Evolutionary conservation across 2,113 vertebrate species (phyloP), one percentile per base, ranked within the genome.

Genomic region (Microtus ochrogaster): DNA sequence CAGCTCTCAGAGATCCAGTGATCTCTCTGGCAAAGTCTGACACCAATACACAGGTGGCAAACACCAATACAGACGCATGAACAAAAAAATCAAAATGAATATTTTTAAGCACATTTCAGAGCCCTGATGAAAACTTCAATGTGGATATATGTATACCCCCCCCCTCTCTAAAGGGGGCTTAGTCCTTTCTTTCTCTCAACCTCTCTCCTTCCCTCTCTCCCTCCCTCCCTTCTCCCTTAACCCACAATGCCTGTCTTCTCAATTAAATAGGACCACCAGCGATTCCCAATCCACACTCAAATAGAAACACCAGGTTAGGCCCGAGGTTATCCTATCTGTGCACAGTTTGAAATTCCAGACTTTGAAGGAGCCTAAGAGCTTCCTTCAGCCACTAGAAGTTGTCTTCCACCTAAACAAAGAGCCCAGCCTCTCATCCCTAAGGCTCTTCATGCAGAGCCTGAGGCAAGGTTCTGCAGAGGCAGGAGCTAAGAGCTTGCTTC

Each of bases 71-170:
- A 47, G 28, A 36, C 19, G 47, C 83, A 68, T 13, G 19, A 33
- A 49, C 22, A 49, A 13, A 68, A 68, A 49, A 33, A 47, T 41
- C 17, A 41, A 68, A 83, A 14, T 26, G 17, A 36, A 47, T 44
- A 24, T 16, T 85, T 44, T n/a, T 28, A 72, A 65, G 26, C 95
- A 91, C 81, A 96, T 98, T 98, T 97, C 83, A 96, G 94, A 96
- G 70, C 95, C 95, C 97, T 89, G 68, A 70, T 97, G 89, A 97
- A 98, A 98, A 98, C 94, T 97, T 96, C 97, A 9, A 87, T 68
- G 85, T 11, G 2, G 92, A 70, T 82, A 33, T 92, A 52, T 55
- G 52, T 55, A 14, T 14, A 4, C 52, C 2, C 49, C 0, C 49
- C 11, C 10, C 11, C 49, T 3, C 52, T 55, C 52, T 55, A 4